A percentile compares a stretch with the other conserved stretches of the same genome.
Conservation (phyloP, 2,797 vertebrate species). For the Pyrocephalus nanus region DNA sequence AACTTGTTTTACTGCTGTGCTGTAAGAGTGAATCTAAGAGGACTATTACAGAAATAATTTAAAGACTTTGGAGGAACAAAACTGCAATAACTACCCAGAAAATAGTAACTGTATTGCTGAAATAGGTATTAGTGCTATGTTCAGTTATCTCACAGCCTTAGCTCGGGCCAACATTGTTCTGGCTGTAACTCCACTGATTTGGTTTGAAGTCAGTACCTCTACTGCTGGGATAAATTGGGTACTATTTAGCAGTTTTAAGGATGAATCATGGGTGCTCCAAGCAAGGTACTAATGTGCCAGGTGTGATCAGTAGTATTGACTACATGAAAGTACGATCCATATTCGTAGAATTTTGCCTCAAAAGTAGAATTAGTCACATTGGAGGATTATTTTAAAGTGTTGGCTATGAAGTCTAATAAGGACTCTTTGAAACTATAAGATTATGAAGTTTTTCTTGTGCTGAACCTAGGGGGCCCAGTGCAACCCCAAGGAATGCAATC, state of each 20-base stretch:
- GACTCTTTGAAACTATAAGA: conserved; percentile 75
- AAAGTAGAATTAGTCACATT: conserved; percentile 13
- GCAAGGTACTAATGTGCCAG: not conserved
- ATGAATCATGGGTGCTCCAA: not conserved
- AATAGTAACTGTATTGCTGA: not conserved
- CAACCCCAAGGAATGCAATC: conserved; percentile 88
- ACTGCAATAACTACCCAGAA: not conserved
- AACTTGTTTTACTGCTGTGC: not conserved
- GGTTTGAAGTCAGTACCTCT: not conserved
- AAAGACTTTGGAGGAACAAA: not conserved
- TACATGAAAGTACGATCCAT: not conserved
- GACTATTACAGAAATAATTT: not conserved
- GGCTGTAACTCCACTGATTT: not conserved
- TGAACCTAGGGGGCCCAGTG: conserved; percentile 89
- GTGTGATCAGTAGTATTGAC: not conserved
- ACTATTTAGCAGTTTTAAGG: not conserved
- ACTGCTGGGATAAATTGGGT: not conserved
- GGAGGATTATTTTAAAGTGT: conserved; percentile 51
- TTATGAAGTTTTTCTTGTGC: conserved; percentile 85
- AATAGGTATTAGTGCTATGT: not conserved
- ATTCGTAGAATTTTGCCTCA: not conserved
- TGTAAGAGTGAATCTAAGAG: not conserved
- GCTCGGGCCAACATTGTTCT: not conserved
- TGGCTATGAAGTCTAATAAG: conserved; percentile 65
- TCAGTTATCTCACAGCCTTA: not conserved